Evolutionary conservation across 2,113 vertebrate species (phyloP).

Genomic region (Poeciliopsis turrubarensis): DNA sequence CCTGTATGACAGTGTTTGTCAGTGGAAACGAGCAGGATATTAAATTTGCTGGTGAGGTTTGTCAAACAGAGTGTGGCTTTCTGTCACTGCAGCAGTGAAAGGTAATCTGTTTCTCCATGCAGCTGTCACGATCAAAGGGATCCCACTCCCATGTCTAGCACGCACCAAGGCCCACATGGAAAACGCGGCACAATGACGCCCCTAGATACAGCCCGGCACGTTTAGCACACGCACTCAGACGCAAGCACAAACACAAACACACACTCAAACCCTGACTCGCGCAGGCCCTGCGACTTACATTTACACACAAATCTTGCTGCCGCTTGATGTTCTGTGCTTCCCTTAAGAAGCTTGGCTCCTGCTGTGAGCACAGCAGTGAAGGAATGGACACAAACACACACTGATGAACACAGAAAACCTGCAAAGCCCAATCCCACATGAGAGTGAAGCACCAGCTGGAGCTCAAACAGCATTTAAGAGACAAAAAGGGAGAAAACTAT

Average conservation of each 20-base stretch:
- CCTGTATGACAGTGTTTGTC: conserved; percentile 17
- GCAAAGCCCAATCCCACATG: conserved; percentile 30
- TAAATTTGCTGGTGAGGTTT: conserved; percentile 53
- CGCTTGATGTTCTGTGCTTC: conserved; percentile 55
- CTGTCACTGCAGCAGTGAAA: conserved; percentile 47
- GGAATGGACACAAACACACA: conserved; percentile 19
- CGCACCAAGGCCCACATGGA: conserved; percentile 47
- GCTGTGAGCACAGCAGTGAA: conserved; percentile 37
- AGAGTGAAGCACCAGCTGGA: conserved; percentile 34
- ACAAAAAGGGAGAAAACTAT: neutral
- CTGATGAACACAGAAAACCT: conserved; percentile 23
- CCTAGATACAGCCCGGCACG: conserved; percentile 11
- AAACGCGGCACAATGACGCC: conserved; percentile 27
- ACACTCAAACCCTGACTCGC: conserved; percentile 2
- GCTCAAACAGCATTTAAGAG: conserved; percentile 35
- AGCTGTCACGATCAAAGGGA: conserved; percentile 65
- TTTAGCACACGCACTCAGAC: neutral
- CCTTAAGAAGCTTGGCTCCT: conserved; percentile 60
- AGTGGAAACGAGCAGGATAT: conserved; percentile 44
- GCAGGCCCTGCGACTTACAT: conserved; percentile 32
- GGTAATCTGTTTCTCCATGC: conserved; percentile 70
- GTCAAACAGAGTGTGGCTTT: conserved; percentile 54
- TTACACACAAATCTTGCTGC: conserved; percentile 39
- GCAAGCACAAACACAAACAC: neutral
- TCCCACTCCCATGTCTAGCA: conserved; percentile 55